Percentiles rank a stretch among this genome's conserved stretches.
Evolutionary conservation across 92 coral and sea anemone genomes (phyloP).

Genomic region (Micromussa lordhowensis): DNA sequence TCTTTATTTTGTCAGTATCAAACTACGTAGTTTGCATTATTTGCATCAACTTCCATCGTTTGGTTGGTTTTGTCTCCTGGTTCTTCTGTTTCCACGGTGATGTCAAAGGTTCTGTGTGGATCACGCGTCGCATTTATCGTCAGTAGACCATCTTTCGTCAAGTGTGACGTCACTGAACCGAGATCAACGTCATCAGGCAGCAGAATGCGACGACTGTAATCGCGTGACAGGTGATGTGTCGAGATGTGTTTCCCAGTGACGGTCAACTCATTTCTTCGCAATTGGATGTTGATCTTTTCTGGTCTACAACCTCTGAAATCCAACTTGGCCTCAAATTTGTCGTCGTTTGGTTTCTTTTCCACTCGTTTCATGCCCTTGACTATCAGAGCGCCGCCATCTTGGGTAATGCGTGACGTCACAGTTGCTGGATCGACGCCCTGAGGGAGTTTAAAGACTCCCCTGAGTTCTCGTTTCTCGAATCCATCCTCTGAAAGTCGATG

Average conservation of each 20-base stretch:
- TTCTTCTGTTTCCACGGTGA: constrained; percentile 19
- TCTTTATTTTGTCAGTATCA: neutral
- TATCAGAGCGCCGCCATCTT: constrained; percentile 56
- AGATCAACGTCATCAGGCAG: constrained; percentile 63
- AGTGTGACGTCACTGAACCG: constrained; percentile 50
- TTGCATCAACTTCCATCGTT: neutral
- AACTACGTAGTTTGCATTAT: neutral
- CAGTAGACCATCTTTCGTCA: constrained; percentile 58
- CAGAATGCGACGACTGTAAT: constrained; percentile 39
- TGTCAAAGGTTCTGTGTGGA: constrained; percentile 19
- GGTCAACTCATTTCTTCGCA: constrained; percentile 32
- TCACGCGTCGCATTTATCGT: constrained; percentile 55
- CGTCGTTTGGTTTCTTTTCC: constrained; percentile 1
- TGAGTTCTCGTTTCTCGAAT: constrained; percentile 60
- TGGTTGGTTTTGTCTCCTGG: constrained; percentile 8
- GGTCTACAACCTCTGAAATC: constrained; percentile 17
- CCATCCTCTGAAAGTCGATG: constrained; percentile 61
- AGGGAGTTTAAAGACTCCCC: constrained; percentile 51
- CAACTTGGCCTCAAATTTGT: constrained; percentile 11
- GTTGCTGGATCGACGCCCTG: constrained; percentile 57
- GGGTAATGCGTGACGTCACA: constrained; percentile 52
- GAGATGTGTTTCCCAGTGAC: constrained; percentile 48
- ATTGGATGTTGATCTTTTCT: constrained; percentile 15
- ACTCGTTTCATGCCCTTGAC: constrained; percentile 41
- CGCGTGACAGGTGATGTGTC: constrained; percentile 51